A percentile compares a stretch with the other conserved stretches of the same genome.
These are phyloP conservation scores for Chymomyza costata DNA, from an alignment of 1,140 invertebrate species.

Conservation along the genomic window DNA sequence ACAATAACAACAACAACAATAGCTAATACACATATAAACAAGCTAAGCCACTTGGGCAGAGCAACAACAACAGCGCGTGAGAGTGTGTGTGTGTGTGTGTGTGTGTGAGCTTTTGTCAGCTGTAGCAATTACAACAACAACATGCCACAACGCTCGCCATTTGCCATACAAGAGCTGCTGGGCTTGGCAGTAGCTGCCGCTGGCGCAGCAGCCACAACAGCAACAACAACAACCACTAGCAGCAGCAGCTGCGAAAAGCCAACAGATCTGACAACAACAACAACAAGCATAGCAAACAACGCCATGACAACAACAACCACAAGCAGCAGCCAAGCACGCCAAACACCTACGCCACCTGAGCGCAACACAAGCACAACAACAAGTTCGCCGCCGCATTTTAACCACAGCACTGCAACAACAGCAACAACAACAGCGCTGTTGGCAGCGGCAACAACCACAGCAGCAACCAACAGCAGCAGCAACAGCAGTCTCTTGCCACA, in stretches of 20 bases:
- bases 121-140: slow-evolving; percentile 35
- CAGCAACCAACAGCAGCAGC: slow-evolving; percentile 27
- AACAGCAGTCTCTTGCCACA: slow-evolving; percentile 25
- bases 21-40: neutral
- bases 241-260: slow-evolving; percentile 1
- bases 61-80: too few relatives aligned
- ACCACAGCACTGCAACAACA: neutral
- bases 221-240: slow-evolving; percentile 8
- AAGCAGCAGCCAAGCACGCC: slow-evolving; percentile 9
- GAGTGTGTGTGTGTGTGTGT: too few relatives aligned
- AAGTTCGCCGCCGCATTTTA: neutral
- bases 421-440: slow-evolving; percentile 33
- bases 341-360: slow-evolving; percentile 35
- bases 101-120: neutral
- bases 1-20: slow-evolving; percentile 1
- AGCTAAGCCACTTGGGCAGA: neutral
- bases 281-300: slow-evolving; percentile 30
- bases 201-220: slow-evolving; percentile 40
- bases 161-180: slow-evolving; percentile 93
- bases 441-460: slow-evolving; percentile 20
- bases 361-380: slow-evolving; percentile 17
- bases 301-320: slow-evolving; percentile 18
- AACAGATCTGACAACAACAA: slow-evolving; percentile 15
- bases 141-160: slow-evolving; percentile 90
- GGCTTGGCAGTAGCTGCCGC: slow-evolving; percentile 78